Base-by-base conservation (phyloP, 2,113 vertebrate species). In the Nothobranchius furzeri region DNA sequence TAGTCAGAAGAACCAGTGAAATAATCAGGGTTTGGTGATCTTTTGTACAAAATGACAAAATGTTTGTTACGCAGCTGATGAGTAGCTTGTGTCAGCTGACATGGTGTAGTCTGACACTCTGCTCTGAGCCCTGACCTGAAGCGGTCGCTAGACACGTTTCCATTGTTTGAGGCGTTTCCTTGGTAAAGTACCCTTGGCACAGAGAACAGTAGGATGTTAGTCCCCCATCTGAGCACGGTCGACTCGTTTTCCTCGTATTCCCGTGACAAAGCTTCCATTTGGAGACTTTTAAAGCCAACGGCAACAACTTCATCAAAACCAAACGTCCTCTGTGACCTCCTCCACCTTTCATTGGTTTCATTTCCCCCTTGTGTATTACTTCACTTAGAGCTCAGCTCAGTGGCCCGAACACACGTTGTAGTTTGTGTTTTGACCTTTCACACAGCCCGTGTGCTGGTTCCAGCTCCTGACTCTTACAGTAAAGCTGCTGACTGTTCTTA, bases 231-330 rank as follows among this genome's bases (percentile, higher is more conserved):
- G 47, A 9, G 20, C 20, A 17, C 15, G 13, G 9, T 59, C 25
- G 10, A 12, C 35, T 15, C 37, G 14, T 56, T 56, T 15, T 37
- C 15, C 11, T 47, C 1, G 1, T 4, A 4, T 42, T 20, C 6
- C 40, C 40, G 25, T 54, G 67, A 6, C 20, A 56, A 35, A 60
- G 24, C 17, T 12, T 56, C 1, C 47, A n/a, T 45, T 58, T 20
- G 7, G 8, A 6, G 25, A 53, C 25, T 49, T 63, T 73, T 77
- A 67, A 77, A 47, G 77, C 24, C 11, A 45, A 65, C 14, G 25
- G 24, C 51, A 20, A 15, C 1, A 3, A 4, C 20, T 52, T 3
- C 40, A 48, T 8, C 40, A 2, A 0, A 24, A 36, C 12, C 13
- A 12, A 10, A 52, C 11, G 8, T 9, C 1, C 37, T 7, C 40